Conservation (phyloP, 1,140 invertebrate genomes). For the Polypedilum pembai region DNA sequence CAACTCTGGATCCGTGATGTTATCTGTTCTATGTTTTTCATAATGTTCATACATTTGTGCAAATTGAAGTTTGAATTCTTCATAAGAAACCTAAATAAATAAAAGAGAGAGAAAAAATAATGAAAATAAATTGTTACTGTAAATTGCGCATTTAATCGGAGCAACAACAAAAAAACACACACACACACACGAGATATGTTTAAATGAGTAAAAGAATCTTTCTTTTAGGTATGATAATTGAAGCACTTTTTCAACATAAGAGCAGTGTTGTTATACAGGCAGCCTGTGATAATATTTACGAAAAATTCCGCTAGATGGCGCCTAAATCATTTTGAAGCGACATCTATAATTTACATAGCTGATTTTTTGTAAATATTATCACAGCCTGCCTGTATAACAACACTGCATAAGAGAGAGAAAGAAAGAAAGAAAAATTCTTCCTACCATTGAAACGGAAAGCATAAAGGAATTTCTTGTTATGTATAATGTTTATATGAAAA, state of each 20-base stretch:
- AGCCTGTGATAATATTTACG: no score
- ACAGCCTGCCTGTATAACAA: no score
- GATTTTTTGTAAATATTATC: no score
- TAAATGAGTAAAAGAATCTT: neutral
- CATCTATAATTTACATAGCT: no score
- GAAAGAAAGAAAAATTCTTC: neutral
- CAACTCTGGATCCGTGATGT: conserved; percentile 88
- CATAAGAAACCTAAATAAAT: conserved; percentile 72
- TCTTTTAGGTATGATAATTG: conserved; percentile 5
- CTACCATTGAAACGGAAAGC: conserved; percentile 1
- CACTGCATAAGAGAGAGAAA: neutral
- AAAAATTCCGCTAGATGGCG: no score
- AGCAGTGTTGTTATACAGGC: no score
- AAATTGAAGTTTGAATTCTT: conserved; percentile 93
- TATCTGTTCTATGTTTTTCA: conserved; percentile 84
- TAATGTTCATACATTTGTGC: conserved; percentile 97
- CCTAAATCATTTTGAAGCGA: no score
- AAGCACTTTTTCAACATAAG: neutral
- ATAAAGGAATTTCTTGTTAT: neutral
- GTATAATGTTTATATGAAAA: neutral
- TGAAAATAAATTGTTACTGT: conserved; percentile 9
- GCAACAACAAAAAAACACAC: neutral
- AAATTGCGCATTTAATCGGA: neutral
- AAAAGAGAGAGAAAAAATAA: conserved; percentile 4
- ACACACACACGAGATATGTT: no score